These are phyloP conservation scores for Typhlichthys eigenmanni DNA, from an alignment of 2,797 vertebrate genomes.

Conservation along the genomic window DNA sequence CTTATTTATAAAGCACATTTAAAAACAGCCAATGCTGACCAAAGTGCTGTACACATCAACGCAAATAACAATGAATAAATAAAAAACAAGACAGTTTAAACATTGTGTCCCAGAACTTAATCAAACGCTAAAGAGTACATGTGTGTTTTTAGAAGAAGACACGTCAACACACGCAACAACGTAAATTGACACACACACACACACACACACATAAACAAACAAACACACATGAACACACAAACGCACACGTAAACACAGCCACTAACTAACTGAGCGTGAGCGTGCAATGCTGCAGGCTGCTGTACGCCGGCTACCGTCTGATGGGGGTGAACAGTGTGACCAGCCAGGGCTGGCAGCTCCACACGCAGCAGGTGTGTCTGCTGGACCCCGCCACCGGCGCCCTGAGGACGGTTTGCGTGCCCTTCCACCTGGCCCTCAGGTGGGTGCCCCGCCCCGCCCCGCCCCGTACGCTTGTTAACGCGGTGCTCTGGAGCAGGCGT, in stretches of 20 bases:
- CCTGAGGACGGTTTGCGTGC: conserved; percentile 87
- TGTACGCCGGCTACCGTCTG: conserved; percentile 95
- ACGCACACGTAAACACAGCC: background rate
- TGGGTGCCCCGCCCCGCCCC: conserved; percentile 50
- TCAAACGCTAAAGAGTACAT: no score
- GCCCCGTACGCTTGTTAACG: no score
- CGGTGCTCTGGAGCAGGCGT: no score
- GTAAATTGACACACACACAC: background rate
- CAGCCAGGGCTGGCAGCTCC: conserved; percentile 94
- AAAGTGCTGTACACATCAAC: no score
- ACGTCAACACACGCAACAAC: background rate
- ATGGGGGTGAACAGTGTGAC: conserved; percentile 98
- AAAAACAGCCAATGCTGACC: no score
- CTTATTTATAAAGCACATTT: no score
- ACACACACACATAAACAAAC: background rate
- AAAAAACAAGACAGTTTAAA: no score
- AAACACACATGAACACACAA: background rate
- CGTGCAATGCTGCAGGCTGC: conserved; percentile 73
- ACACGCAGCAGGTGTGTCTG: conserved; percentile 95
- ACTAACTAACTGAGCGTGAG: background rate
- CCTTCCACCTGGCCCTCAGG: conserved; percentile 97
- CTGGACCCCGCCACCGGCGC: conserved; percentile 88
- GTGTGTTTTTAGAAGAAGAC: background rate
- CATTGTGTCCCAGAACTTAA: no score
- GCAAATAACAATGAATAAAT: no score